A percentile compares a stretch with the other conserved stretches of the same genome.
These are phyloP conservation scores for Crotalus helleri DNA, from an alignment of 2,113 vertebrate genomes.

Conservation along the genomic window DNA sequence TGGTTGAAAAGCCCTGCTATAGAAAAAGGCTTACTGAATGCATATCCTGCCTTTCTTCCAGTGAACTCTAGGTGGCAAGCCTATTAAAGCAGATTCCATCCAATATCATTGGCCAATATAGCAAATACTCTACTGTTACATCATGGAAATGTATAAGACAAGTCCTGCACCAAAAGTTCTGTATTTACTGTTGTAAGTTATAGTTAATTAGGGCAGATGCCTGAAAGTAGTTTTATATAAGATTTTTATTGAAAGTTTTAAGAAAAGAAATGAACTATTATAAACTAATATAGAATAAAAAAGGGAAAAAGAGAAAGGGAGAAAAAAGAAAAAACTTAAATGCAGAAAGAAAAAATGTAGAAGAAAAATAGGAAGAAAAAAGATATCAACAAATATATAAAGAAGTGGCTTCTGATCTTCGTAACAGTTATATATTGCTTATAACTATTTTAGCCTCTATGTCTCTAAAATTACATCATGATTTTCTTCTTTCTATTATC, in stretches of 20 bases:
- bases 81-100: background rate
- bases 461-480: background rate
- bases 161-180: background rate
- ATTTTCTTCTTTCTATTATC: background rate
- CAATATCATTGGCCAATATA: background rate
- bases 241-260: background rate
- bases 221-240: background rate
- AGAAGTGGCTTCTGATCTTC: background rate
- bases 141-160: background rate
- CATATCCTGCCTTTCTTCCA: background rate
- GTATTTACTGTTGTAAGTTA: background rate
- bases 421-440: background rate
- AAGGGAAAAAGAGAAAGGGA: background rate
- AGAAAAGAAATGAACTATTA: background rate
- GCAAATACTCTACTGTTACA: background rate
- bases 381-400: background rate
- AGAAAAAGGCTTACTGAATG: background rate
- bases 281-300: background rate
- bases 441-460: background rate
- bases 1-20: background rate
- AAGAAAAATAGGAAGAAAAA: background rate
- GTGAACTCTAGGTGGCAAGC: background rate
- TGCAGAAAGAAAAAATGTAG: background rate
- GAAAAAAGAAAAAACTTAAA: background rate
- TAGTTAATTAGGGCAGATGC: background rate